phyloP scores from a whole-genome alignment of 2,797 vertebrate genomes.

The Gymnoscopelus braueri region DNA sequence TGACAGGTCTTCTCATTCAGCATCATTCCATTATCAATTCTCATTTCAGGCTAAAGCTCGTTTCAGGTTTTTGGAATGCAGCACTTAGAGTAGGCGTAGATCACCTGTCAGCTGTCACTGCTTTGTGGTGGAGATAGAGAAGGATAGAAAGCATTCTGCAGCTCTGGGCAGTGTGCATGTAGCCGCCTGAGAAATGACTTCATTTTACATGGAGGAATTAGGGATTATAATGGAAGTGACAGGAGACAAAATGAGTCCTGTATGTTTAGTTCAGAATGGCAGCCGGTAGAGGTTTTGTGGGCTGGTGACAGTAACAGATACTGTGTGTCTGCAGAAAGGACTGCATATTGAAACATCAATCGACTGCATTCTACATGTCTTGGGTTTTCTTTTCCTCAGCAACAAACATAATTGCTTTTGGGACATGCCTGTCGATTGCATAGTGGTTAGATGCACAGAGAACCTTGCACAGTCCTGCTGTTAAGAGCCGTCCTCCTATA shows the following conservation, averaged over 20 bases:
- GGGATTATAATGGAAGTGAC: slow-evolving; percentile 54
- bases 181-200: slow-evolving; percentile 56
- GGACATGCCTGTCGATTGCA: no score
- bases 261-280: slow-evolving; percentile 36
- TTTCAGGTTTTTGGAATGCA: slow-evolving; percentile 76
- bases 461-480: no score
- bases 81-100: slow-evolving; percentile 69
- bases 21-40: slow-evolving; percentile 81
- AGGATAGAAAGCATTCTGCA: slow-evolving; percentile 61
- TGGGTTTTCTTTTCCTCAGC: slow-evolving; percentile 23
- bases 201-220: slow-evolving; percentile 56
- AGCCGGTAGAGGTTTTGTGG: slow-evolving; percentile 26
- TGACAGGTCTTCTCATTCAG: slow-evolving; percentile 77
- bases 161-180: slow-evolving; percentile 55
- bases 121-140: slow-evolving; percentile 47
- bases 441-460: no score
- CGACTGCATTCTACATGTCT: slow-evolving; percentile 14
- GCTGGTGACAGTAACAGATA: slow-evolving; percentile 26
- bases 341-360: slow-evolving; percentile 18
- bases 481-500: no score
- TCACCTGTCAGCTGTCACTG: slow-evolving; percentile 77
- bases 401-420: slow-evolving; percentile 8
- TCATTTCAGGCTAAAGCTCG: slow-evolving; percentile 72
- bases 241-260: slow-evolving; percentile 40
- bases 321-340: slow-evolving; percentile 24